These are phyloP conservation scores for Diglossa brunneiventris DNA, from an alignment of 2,113 vertebrate genomes.

Conservation along the genomic window DNA sequence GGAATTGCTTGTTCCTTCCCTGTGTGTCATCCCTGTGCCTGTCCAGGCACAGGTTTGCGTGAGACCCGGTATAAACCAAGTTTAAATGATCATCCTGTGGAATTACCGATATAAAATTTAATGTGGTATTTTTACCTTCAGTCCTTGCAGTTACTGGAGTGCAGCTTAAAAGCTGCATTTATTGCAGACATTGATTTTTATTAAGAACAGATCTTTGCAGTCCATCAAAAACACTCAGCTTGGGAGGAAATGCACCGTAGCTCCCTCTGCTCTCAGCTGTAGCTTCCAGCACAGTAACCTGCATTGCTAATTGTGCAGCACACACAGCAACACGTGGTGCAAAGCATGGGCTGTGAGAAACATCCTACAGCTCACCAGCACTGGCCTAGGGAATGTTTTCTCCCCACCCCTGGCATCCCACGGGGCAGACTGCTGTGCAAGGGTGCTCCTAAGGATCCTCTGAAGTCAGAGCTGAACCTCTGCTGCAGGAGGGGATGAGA, in stretches of 20 bases:
- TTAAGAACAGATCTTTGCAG: neutral
- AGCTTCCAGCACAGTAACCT: neutral
- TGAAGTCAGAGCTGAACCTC: neutral
- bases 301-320: neutral
- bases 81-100: conserved; percentile 1
- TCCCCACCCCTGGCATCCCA: neutral
- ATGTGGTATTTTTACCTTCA: conserved; percentile 52
- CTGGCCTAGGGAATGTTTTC: neutral
- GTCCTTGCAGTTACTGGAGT: conserved; percentile 26
- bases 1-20: neutral
- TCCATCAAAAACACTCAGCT: neutral
- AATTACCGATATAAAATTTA: conserved; percentile 51
- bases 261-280: neutral
- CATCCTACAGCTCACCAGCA: neutral
- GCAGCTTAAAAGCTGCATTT: conserved; percentile 49
- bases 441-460: neutral
- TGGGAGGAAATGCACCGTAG: neutral
- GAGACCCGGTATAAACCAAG: neutral
- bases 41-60: neutral
- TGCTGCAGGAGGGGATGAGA: neutral
- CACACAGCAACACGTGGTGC: neutral
- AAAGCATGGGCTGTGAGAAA: neutral
- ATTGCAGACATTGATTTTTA: conserved; percentile 51
- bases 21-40: neutral
- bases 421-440: fast-evolving